Evolutionary conservation across 2,888 invertebrate species (phyloP).

Genomic region (Patella depressa): DNA sequence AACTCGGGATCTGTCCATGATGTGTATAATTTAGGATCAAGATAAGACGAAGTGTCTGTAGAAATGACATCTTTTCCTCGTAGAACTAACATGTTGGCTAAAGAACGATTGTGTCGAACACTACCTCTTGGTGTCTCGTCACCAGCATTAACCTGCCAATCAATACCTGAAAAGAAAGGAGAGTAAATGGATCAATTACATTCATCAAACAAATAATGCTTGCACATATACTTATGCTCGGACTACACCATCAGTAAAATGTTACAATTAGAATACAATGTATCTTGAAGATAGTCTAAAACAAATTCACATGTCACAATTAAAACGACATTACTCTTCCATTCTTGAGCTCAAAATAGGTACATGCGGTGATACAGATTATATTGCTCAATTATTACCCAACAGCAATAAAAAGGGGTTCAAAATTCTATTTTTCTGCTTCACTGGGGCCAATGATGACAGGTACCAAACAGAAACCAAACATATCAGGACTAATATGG

Average conservation of each 20-base stretch:
- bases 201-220: constrained; percentile 16
- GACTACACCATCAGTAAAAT: no score
- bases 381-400: no score
- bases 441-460: no score
- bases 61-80: constrained; percentile 58
- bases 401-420: neutral
- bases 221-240: neutral
- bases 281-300: no score
- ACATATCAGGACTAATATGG: no score
- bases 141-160: constrained; percentile 62
- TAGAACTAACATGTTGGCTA: constrained; percentile 61
- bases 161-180: constrained; percentile 59
- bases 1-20: constrained; percentile 58
- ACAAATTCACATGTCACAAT: no score
- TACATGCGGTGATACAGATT: no score
- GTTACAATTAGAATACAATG: no score
- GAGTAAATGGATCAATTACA: neutral
- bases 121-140: constrained; percentile 45
- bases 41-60: constrained; percentile 53
- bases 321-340: no score
- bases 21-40: constrained; percentile 59
- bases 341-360: no score
- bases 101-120: constrained; percentile 53
- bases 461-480: no score
- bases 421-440: neutral